These are phyloP conservation scores for Auanema sp. DNA, from an alignment of 2,888 invertebrate genomes.

Conservation along the genomic window DNA sequence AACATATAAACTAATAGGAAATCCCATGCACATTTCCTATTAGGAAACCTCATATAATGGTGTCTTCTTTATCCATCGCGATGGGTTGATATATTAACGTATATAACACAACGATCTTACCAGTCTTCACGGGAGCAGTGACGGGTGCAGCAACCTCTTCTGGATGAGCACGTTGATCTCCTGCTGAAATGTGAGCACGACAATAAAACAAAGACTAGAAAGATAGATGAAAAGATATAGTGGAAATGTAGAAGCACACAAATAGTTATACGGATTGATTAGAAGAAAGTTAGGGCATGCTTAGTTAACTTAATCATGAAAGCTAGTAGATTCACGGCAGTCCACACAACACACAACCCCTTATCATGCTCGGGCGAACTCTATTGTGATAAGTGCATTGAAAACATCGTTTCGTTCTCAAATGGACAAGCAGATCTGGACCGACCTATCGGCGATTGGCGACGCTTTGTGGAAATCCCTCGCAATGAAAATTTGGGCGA, in stretches of 20 bases:
- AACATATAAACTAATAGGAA: too few relatives aligned
- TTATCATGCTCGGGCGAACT: conserved; percentile 1
- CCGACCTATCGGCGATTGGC: conserved; percentile 22
- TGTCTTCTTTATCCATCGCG: too few relatives aligned
- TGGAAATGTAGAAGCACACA: background rate
- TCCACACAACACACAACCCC: conserved; percentile 1
- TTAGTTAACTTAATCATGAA: background rate
- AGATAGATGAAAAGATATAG: conserved; percentile 6
- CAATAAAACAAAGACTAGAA: conserved; percentile 9
- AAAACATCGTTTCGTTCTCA: too few relatives aligned
- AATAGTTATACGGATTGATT: background rate
- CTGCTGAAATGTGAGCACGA: conserved; percentile 46
- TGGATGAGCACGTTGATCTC: conserved; percentile 61
- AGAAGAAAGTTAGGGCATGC: conserved; percentile 20
- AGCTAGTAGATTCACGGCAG: conserved; percentile 10
- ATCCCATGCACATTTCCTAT: too few relatives aligned
- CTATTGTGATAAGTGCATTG: too few relatives aligned
- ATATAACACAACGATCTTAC: too few relatives aligned
- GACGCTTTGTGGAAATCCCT: conserved; percentile 29
- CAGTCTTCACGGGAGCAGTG: conserved; percentile 7
- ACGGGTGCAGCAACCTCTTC: conserved; percentile 29
- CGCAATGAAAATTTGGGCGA: conserved; percentile 34
- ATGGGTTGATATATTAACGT: too few relatives aligned
- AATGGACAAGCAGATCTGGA: conserved; percentile 10
- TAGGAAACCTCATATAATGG: too few relatives aligned